Percentiles rank a stretch among this genome's conserved stretches.
Evolutionary conservation across 1,140 invertebrate genomes (phyloP).

Genomic region (Drosophila novamexicana): DNA sequence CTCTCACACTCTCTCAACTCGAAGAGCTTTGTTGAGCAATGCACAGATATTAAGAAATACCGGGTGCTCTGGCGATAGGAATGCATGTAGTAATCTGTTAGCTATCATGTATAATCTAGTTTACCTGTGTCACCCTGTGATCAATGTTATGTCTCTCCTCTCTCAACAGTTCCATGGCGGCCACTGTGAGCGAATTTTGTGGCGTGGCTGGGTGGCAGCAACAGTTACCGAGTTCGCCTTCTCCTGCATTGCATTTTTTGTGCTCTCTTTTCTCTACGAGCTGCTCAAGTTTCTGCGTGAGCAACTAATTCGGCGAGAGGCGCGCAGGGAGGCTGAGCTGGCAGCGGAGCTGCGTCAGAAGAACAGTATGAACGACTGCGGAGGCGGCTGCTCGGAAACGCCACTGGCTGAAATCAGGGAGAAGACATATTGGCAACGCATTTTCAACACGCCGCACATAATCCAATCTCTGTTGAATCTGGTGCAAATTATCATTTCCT

Average conservation of each 20-base stretch:
- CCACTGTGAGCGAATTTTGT: slow-evolving; percentile 90
- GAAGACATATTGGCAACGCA: slow-evolving; percentile 56
- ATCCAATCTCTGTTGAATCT: slow-evolving; percentile 95
- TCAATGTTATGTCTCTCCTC: slow-evolving; percentile 13
- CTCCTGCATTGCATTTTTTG: slow-evolving; percentile 68
- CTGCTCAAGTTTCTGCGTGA: slow-evolving; percentile 73
- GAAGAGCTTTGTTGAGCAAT: slow-evolving; percentile 26
- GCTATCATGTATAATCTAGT: not conserved
- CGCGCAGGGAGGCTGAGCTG: slow-evolving; percentile 51
- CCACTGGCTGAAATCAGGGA: slow-evolving; percentile 53
- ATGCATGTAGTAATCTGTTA: not conserved
- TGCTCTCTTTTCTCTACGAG: slow-evolving; percentile 73
- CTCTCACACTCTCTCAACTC: slow-evolving; percentile 6
- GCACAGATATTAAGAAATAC: slow-evolving; percentile 35
- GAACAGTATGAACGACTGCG: slow-evolving; percentile 25
- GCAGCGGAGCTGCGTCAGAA: slow-evolving; percentile 55
- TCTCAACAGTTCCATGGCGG: slow-evolving; percentile 90
- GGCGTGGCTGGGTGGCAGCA: slow-evolving; percentile 88
- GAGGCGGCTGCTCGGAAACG: slow-evolving; percentile 54
- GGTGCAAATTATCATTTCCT: slow-evolving; percentile 94
- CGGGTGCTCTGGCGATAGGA: slow-evolving; percentile 46
- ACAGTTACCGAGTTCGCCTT: slow-evolving; percentile 73
- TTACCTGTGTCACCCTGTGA: slow-evolving; percentile 12
- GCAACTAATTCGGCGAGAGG: slow-evolving; percentile 49
- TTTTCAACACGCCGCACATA: slow-evolving; percentile 86